Evolutionary conservation across 2,888 invertebrate genomes (phyloP).

Genomic region (Idaea straminata): DNA sequence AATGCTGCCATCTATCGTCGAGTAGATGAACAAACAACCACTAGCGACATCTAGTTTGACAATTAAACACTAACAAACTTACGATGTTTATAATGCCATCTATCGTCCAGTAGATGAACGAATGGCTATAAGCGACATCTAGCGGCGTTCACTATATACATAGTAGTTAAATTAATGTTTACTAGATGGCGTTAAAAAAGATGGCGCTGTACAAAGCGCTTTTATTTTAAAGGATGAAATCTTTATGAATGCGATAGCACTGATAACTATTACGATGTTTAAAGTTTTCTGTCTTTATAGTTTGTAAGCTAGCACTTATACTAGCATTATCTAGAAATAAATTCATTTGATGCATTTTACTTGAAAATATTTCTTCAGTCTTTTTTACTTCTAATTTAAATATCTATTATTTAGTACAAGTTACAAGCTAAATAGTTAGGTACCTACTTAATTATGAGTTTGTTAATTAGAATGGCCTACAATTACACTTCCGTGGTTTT

Average conservation of each 20-base stretch:
- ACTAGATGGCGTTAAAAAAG: conserved; percentile 24
- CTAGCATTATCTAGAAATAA: too few relatives aligned
- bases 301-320: too few relatives aligned
- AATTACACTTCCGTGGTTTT: neutral
- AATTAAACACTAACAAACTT: conserved; percentile 1
- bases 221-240: neutral
- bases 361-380: too few relatives aligned
- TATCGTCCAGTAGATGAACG: conserved; percentile 6
- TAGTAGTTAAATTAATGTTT: neutral
- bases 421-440: too few relatives aligned
- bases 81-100: conserved; percentile 11
- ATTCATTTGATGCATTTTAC: too few relatives aligned
- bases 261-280: neutral
- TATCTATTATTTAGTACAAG: too few relatives aligned
- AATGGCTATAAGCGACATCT: conserved; percentile 19
- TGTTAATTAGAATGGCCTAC: neutral
- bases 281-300: neutral
- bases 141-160: neutral
- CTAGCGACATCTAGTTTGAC: conserved; percentile 1
- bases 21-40: conserved; percentile 12
- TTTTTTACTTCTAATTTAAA: too few relatives aligned
- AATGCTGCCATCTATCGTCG: conserved; percentile 44
- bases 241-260: neutral
- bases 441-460: too few relatives aligned
- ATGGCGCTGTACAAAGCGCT: conserved; percentile 27